A percentile compares a stretch with the other conserved stretches of the same genome.
Evolutionary conservation across 2,888 invertebrate genomes (phyloP).

Genomic region (Eupithecia vulgata): DNA sequence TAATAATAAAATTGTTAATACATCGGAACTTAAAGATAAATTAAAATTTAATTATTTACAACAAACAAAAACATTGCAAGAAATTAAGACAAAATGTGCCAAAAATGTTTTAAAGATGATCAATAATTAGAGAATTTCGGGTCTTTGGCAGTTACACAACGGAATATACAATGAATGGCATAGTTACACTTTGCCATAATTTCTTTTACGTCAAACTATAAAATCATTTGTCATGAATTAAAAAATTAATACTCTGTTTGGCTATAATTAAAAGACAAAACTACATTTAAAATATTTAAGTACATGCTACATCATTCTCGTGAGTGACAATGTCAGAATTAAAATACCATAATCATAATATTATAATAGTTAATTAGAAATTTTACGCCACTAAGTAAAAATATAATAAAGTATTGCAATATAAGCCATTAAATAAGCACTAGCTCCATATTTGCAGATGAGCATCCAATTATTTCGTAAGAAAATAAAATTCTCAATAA

Average conservation of each 20-base stretch:
- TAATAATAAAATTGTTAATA: constrained; percentile 70
- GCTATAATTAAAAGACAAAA: constrained; percentile 43
- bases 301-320: constrained; percentile 53
- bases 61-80: constrained; percentile 55
- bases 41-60: constrained; percentile 63
- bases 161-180: constrained; percentile 23
- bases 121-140: constrained; percentile 36
- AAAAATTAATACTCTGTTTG: constrained; percentile 55
- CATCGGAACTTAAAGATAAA: constrained; percentile 68
- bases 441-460: constrained; percentile 83
- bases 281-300: constrained; percentile 60
- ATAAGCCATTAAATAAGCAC: constrained; percentile 59
- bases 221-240: constrained; percentile 64
- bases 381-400: constrained; percentile 53
- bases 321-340: constrained; percentile 46
- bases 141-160: constrained; percentile 42
- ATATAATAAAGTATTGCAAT: constrained; percentile 55
- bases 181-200: constrained; percentile 55
- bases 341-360: constrained; percentile 47
- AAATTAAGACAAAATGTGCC: constrained; percentile 56
- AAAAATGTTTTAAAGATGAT: constrained; percentile 13
- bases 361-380: constrained; percentile 48
- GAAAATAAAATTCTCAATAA: constrained; percentile 84
- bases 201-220: constrained; percentile 54
- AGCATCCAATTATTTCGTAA: constrained; percentile 77